These are phyloP conservation scores for Palythoa heliodiscus DNA, from an alignment of 92 coral and sea anemone genomes.

Conservation along the genomic window DNA sequence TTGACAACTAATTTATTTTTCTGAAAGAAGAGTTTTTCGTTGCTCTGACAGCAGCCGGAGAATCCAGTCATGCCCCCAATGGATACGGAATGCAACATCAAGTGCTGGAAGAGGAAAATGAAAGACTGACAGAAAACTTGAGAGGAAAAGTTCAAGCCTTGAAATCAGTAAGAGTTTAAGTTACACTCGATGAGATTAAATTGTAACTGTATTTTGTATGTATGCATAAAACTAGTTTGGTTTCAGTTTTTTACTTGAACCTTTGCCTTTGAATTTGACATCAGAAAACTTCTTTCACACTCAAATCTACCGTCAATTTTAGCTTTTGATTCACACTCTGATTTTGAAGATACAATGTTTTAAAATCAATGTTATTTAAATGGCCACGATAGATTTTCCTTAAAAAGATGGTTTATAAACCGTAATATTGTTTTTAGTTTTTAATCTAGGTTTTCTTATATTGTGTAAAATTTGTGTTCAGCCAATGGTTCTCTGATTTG, in stretches of 20 bases:
- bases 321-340: no score
- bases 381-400: no score
- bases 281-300: no score
- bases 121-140: slow-evolving; percentile 71
- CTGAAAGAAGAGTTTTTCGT: neutral
- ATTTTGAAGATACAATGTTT: no score
- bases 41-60: slow-evolving; percentile 46
- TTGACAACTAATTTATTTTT: neutral
- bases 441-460: no score
- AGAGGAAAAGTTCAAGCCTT: slow-evolving; percentile 94
- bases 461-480: no score
- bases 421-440: no score
- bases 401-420: no score
- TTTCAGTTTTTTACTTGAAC: neutral
- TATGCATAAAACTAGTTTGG: no score
- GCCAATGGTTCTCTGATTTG: no score
- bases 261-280: neutral
- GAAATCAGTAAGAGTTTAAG: slow-evolving; percentile 74
- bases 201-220: neutral
- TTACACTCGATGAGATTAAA: neutral
- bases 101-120: slow-evolving; percentile 94
- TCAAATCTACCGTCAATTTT: no score
- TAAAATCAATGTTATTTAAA: no score
- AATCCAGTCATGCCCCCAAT: slow-evolving; percentile 58
- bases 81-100: slow-evolving; percentile 77